Evolutionary conservation across 2,113 vertebrate genomes (phyloP).

Genomic region (Sclerurus mexicanus): DNA sequence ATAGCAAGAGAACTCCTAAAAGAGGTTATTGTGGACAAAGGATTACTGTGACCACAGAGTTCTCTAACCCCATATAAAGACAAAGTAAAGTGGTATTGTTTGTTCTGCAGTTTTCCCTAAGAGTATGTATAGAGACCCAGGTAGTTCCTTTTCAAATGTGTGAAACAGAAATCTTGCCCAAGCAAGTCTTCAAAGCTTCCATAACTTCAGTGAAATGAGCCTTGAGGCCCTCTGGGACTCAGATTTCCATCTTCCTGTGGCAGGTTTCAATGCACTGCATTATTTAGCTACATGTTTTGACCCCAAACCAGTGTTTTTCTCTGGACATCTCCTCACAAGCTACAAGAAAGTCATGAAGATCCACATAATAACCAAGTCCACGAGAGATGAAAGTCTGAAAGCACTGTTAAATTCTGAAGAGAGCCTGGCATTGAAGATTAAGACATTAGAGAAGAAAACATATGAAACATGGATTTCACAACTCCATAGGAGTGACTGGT

Average conservation of each 20-base stretch:
- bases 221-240: slow-evolving; percentile 45
- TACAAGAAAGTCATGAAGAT: not conserved
- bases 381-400: not conserved
- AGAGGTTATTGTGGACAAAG: not conserved
- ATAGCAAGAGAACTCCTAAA: not conserved
- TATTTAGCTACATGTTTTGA: slow-evolving; percentile 2
- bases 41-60: slow-evolving; percentile 4
- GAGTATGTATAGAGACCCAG: not conserved
- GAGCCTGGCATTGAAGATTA: not conserved
- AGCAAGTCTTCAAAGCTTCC: slow-evolving; percentile 60
- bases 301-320: not conserved
- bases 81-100: not conserved
- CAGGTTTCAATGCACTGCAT: slow-evolving; percentile 9
- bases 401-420: not conserved
- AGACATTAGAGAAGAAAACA: not conserved
- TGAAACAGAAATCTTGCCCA: slow-evolving; percentile 48
- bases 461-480: not conserved
- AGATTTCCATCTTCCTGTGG: slow-evolving; percentile 26
- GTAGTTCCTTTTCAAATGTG: slow-evolving; percentile 35
- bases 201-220: slow-evolving; percentile 39
- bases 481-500: not conserved
- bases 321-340: not conserved
- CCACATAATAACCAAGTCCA: not conserved
- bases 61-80: slow-evolving; percentile 3
- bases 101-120: not conserved